Evolutionary conservation across 1,140 invertebrate species (phyloP).

Genomic region (Hyles euphorbiae): DNA sequence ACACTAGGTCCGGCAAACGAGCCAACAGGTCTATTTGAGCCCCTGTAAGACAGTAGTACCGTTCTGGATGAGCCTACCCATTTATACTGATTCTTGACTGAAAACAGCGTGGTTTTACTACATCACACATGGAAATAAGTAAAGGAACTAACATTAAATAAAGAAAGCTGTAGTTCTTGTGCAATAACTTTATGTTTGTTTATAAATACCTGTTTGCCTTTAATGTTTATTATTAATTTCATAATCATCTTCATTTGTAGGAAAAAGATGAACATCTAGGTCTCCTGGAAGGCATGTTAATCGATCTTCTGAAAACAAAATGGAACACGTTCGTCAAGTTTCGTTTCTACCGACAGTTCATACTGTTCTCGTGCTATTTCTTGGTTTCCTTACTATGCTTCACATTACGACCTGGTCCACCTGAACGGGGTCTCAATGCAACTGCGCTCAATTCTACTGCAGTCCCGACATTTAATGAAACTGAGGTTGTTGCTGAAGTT

Average conservation of each 20-base stretch:
- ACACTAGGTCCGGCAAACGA: too few species aligned
- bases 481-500: slow-evolving; percentile 40
- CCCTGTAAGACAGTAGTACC: too few species aligned
- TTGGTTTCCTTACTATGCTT: slow-evolving; percentile 91
- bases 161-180: too few species aligned
- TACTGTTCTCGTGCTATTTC: slow-evolving; percentile 93
- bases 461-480: slow-evolving; percentile 37
- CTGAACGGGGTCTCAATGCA: slow-evolving; percentile 49
- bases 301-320: slow-evolving; percentile 96
- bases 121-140: too few species aligned
- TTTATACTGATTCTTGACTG: too few species aligned
- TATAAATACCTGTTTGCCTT: too few species aligned
- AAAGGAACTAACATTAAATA: too few species aligned
- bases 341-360: slow-evolving; percentile 95
- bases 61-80: too few species aligned
- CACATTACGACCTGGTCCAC: slow-evolving; percentile 87
- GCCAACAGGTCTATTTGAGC: too few species aligned
- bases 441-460: slow-evolving; percentile 48
- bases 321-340: slow-evolving; percentile 98
- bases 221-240: too few species aligned
- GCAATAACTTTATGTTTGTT: too few species aligned
- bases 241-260: slow-evolving; percentile 70
- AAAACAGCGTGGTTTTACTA: too few species aligned
- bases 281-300: slow-evolving; percentile 95
- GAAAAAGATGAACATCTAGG: slow-evolving; percentile 96